These are phyloP conservation scores for Pseudonaja textilis DNA, from an alignment of 2,113 vertebrate genomes.

Conservation along the genomic window DNA sequence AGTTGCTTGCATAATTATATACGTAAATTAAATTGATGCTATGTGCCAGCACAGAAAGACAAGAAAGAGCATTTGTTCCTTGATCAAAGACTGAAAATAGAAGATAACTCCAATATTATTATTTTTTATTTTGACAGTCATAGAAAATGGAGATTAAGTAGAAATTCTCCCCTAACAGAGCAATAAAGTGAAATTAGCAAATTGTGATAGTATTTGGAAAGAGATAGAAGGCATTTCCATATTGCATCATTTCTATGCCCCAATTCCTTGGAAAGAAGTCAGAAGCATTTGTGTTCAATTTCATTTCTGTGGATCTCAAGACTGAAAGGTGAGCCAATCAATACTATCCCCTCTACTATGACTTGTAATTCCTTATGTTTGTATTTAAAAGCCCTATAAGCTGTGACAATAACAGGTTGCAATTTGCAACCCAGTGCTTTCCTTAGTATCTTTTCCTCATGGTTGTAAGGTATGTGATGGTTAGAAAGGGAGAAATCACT, in stretches of 20 bases:
- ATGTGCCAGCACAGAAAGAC: not conserved
- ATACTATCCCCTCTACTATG: not conserved
- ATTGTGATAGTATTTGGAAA: not conserved
- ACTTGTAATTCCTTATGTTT: not conserved
- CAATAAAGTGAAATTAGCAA: not conserved
- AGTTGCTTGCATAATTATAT: not conserved
- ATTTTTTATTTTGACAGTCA: not conserved
- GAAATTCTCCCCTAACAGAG: not conserved
- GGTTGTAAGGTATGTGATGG: not conserved
- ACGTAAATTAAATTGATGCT: not conserved
- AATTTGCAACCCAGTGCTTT: not conserved
- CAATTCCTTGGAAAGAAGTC: not conserved
- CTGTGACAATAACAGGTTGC: not conserved
- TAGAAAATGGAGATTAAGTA: not conserved
- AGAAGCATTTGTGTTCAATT: not conserved
- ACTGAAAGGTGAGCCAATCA: not conserved
- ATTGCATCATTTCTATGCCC: not conserved
- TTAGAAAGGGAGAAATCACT: not conserved
- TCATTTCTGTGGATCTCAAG: not conserved
- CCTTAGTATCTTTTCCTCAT: not conserved
- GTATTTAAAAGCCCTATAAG: not conserved
- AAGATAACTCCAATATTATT: not conserved
- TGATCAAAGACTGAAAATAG: not conserved
- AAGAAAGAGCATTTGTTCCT: not conserved
- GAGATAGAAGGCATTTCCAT: not conserved